Evolutionary conservation across 1,140 invertebrate genomes (phyloP).

Genomic region (Ceratoteleas bidentatus): DNA sequence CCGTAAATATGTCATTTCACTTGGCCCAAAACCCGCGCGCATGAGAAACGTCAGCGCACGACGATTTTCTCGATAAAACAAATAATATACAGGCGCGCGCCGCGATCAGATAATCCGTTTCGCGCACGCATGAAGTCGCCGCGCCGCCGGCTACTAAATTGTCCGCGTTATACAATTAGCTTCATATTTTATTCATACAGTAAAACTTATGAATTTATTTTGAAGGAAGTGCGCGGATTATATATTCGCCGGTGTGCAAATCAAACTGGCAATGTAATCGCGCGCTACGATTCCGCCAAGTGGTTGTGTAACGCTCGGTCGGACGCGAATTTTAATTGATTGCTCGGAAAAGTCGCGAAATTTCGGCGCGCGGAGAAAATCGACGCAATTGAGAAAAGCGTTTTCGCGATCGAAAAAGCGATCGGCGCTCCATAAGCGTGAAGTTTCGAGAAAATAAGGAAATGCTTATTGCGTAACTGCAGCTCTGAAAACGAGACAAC

Average conservation of each 20-base stretch:
- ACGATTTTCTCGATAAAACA: conserved; percentile 25
- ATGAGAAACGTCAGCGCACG: conserved; percentile 45
- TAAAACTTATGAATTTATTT: conserved; percentile 43
- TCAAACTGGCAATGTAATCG: conserved; percentile 37
- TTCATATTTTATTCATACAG: conserved; percentile 51
- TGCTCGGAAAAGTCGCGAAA: too few species aligned
- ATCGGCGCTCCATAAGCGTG: too few species aligned
- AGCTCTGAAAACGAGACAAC: neutral
- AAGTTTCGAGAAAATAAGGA: too few species aligned
- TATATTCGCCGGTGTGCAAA: conserved; percentile 25
- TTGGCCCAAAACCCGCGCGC: conserved; percentile 32
- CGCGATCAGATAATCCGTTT: conserved; percentile 22
- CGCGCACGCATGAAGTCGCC: neutral
- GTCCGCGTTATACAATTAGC: conserved; percentile 31
- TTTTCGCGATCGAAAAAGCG: too few species aligned
- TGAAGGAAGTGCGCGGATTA: conserved; percentile 33
- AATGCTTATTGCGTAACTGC: too few species aligned
- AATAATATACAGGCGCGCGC: conserved; percentile 7
- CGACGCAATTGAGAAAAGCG: too few species aligned
- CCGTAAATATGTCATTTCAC: conserved; percentile 50
- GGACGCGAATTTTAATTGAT: conserved; percentile 17
- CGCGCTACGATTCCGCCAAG: conserved; percentile 35
- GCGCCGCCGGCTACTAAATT: neutral
- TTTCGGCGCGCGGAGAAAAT: too few species aligned
- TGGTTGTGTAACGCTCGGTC: conserved; percentile 17